These are phyloP conservation scores for Heliconius hermathena DNA, from an alignment of 1,140 invertebrate species.

Conservation along the genomic window DNA sequence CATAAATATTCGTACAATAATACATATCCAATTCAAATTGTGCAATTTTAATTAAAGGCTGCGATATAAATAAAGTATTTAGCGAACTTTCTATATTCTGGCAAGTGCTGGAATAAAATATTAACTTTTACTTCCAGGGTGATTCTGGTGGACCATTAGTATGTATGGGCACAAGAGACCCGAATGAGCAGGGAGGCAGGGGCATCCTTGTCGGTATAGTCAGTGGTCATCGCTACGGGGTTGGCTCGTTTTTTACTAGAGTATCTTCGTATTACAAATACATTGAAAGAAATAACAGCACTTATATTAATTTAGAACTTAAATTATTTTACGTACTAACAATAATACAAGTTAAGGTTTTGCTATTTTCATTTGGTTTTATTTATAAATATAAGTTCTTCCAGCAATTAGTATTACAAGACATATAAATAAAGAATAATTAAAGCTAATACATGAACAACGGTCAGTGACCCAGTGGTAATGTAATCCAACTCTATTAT, in stretches of 20 bases:
- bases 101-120: not conserved
- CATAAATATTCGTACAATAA: too few relatives aligned
- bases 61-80: too few relatives aligned
- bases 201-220: constrained; percentile 60
- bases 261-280: constrained; percentile 48
- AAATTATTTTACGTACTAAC: constrained; percentile 17
- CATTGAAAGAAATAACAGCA: constrained; percentile 37
- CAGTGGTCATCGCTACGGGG: constrained; percentile 41
- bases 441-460: not conserved
- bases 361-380: constrained; percentile 60
- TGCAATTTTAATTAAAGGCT: too few relatives aligned
- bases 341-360: constrained; percentile 44
- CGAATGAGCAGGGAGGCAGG: constrained; percentile 43
- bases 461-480: not conserved
- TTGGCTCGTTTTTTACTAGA: constrained; percentile 58
- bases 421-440: not conserved
- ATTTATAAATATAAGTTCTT: constrained; percentile 35
- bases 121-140: constrained; percentile 45
- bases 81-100: too few relatives aligned
- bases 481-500: constrained; percentile 9
- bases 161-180: constrained; percentile 53
- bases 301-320: not conserved
- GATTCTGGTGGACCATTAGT: constrained; percentile 69
- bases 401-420: not conserved
- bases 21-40: too few relatives aligned